phyloP scores from a whole-genome alignment of 2,797 vertebrate species.

The Gallinago stenura region DNA sequence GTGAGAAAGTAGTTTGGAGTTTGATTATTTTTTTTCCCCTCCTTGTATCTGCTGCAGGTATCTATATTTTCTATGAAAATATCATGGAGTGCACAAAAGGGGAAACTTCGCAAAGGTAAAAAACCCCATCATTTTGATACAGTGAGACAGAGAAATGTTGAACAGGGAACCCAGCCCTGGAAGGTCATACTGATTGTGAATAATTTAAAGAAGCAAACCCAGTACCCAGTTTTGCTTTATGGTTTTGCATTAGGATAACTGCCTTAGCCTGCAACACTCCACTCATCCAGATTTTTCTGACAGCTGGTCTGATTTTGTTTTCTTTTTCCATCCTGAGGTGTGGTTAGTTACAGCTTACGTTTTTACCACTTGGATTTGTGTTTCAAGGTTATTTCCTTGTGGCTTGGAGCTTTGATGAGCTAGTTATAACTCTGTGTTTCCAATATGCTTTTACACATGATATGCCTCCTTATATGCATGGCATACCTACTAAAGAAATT shows the following conservation, averaged over 20 bases:
- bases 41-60: neutral
- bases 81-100: neutral
- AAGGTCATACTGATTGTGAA: slow-evolving; percentile 27
- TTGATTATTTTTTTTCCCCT: neutral
- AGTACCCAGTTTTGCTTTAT: neutral
- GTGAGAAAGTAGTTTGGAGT: neutral
- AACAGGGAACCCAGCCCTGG: neutral
- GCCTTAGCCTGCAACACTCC: neutral
- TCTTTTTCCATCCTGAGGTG: neutral
- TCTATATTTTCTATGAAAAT: neutral
- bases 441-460: neutral
- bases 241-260: neutral
- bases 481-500: neutral
- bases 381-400: neutral
- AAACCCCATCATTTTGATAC: slow-evolving; percentile 1
- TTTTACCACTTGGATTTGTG: neutral
- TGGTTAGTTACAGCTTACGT: neutral
- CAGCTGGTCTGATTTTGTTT: neutral
- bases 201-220: neutral
- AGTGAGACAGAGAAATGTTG: neutral
- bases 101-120: neutral
- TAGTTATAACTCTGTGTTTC: neutral
- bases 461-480: neutral
- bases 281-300: neutral
- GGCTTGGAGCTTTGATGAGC: neutral